Base-by-base conservation (phyloP, 2,113 vertebrate species). In the Bombycilla garrulus region DNA sequence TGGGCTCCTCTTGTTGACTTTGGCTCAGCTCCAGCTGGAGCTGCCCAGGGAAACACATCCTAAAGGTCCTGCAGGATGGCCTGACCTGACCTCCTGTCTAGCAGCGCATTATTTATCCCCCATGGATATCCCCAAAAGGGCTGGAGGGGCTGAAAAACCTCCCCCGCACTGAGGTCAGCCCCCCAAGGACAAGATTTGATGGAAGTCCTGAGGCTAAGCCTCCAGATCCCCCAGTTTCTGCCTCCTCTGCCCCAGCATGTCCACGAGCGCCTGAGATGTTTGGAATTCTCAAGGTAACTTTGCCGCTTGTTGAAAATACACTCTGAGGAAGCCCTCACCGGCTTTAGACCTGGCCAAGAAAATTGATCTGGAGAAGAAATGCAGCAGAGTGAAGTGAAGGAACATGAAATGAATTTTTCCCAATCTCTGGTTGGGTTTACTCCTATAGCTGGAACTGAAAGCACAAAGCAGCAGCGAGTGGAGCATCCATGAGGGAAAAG, bases 291-390 rank as follows among this genome's bases (percentile, higher is more conserved):
- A 17, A 42, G 48, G n/a, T 29, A 31, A 47, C n/a, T 35, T 35
- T 33, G 9, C 6, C 61, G 40, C 69, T 18, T 61, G 21, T 22
- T 29, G 33, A 38, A 16, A 45, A 71, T 12, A 9, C 10, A 11
- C 3, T 38, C 57, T 31, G 19, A 81, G 47, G 16, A 45, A 66
- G 57, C 22, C 62, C 76, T 33, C 29, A 26, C 6, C 51, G 51
- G 35, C 57, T 40, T 70, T 23, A 24, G 19, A 71, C 6, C 12
- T 0, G 0, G 1, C 33, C 42, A 42, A 26, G 62, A 38, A 51
- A 71, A 35, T 0, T 9, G 20, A 14, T 33, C 65, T 38, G 36
- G 31, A 42, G 40, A 56, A 45, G 45, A 74, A 90, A 90, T 9
- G 14, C 12, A n/a, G 22, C 36, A 51, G 18, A 48, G 6, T 11